phyloP scores from a whole-genome alignment of 2,113 vertebrate species.

The Progne subis region DNA sequence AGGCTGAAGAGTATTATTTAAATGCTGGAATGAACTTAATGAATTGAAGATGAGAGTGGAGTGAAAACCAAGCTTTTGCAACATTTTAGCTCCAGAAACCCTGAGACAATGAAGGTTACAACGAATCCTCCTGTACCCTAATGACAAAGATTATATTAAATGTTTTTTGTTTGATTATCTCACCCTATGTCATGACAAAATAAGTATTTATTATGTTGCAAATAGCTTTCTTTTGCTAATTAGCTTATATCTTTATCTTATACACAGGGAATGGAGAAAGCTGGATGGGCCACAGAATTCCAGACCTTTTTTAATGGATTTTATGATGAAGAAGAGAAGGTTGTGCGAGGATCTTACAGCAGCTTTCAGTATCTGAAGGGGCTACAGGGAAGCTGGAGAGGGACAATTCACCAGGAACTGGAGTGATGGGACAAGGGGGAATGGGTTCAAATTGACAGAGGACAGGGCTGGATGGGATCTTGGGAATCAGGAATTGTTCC shows the following conservation, averaged over 20 bases:
- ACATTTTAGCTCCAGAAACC: not conserved
- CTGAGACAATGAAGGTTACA: not conserved
- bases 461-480: too few species aligned
- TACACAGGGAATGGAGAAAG: not conserved
- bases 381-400: not conserved
- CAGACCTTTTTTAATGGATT: not conserved
- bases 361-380: not conserved
- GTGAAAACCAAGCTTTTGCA: not conserved
- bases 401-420: not conserved
- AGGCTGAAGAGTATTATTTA: not conserved
- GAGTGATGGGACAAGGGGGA: not conserved
- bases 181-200: not conserved
- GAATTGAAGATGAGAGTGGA: not conserved
- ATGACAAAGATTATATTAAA: not conserved
- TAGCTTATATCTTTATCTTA: not conserved
- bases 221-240: not conserved
- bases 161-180: not conserved
- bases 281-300: not conserved
- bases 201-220: not conserved
- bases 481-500: not conserved
- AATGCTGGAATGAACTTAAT: not conserved
- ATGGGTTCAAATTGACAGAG: rapidly evolving
- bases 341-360: not conserved
- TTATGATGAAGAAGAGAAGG: not conserved
- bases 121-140: not conserved